Evolutionary conservation across 1,140 invertebrate species (phyloP).

Genomic region (Melipona quadrifasciata): DNA sequence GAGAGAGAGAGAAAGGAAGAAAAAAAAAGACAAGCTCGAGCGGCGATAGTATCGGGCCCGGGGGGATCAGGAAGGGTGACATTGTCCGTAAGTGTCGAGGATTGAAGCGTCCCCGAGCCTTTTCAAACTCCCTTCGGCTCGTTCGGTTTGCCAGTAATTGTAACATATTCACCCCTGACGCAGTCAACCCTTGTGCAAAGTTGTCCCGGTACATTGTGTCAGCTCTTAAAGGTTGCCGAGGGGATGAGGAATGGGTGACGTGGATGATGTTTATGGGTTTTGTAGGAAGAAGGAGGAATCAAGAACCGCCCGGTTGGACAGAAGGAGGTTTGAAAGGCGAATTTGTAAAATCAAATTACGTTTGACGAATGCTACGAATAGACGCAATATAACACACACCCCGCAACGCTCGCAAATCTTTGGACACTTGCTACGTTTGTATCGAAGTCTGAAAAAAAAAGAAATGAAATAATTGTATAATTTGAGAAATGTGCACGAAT

Average conservation of each 20-base stretch:
- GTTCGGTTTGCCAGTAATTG: conserved; percentile 80
- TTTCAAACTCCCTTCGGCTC: conserved; percentile 31
- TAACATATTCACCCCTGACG: conserved; percentile 78
- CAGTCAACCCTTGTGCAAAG: conserved; percentile 60
- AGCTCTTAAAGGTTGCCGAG: conserved; percentile 50
- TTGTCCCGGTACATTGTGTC: conserved; percentile 32
- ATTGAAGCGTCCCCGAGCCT: conserved; percentile 46
- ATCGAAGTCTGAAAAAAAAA: too few species aligned
- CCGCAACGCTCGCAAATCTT: too few species aligned
- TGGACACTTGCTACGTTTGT: too few species aligned
- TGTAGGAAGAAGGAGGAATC: conserved; percentile 1
- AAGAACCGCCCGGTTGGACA: background rate
- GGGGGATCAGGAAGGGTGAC: conserved; percentile 55
- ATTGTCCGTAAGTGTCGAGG: conserved; percentile 76
- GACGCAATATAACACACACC: too few species aligned
- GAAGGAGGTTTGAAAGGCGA: too few species aligned
- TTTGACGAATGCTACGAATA: too few species aligned
- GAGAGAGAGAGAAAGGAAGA: conserved; percentile 17
- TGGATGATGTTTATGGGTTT: background rate
- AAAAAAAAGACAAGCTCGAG: too few species aligned
- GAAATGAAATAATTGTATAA: too few species aligned
- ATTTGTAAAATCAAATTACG: too few species aligned
- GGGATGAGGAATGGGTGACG: conserved; percentile 21
- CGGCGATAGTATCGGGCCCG: conserved; percentile 9
- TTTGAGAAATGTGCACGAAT: too few species aligned